These are phyloP conservation scores for Drosophila picticornis DNA, from an alignment of 2,888 invertebrate genomes.

Conservation along the genomic window DNA sequence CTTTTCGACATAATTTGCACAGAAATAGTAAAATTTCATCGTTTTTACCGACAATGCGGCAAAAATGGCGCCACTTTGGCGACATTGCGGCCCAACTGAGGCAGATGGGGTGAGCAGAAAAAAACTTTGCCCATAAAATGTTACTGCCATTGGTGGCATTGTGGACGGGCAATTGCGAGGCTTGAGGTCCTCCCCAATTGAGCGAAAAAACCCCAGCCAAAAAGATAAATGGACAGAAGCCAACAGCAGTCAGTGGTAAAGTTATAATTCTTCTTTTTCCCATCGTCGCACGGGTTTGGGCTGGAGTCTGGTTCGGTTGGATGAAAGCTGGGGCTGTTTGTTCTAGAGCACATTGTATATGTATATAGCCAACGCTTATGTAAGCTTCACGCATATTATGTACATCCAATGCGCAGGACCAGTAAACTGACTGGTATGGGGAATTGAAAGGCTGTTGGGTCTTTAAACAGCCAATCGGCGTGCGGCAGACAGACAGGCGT, in stretches of 20 bases:
- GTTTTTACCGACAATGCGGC: slow-evolving; percentile 75
- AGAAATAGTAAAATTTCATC: slow-evolving; percentile 21
- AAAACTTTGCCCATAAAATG: slow-evolving; percentile 82
- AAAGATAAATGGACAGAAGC: slow-evolving; percentile 82
- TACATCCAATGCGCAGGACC: slow-evolving; percentile 71
- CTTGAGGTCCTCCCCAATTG: slow-evolving; percentile 32
- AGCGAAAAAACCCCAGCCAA: slow-evolving; percentile 52
- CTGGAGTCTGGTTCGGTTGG: slow-evolving; percentile 62
- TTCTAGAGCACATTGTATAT: background rate
- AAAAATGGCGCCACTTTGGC: slow-evolving; percentile 84
- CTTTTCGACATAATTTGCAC: slow-evolving; percentile 3
- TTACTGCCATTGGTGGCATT: slow-evolving; percentile 80
- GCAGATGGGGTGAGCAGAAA: slow-evolving; percentile 6
- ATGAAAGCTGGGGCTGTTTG: slow-evolving; percentile 30
- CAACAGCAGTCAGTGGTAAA: slow-evolving; percentile 71
- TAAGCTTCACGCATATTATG: slow-evolving; percentile 53
- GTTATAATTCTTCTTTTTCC: slow-evolving; percentile 61
- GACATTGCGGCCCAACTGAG: slow-evolving; percentile 44
- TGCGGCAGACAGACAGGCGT: slow-evolving; percentile 19
- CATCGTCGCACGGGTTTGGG: slow-evolving; percentile 31
- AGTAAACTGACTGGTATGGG: slow-evolving; percentile 24
- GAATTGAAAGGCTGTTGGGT: slow-evolving; percentile 31
- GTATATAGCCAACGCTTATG: slow-evolving; percentile 49
- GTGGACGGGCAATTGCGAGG: slow-evolving; percentile 43
- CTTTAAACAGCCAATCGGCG: slow-evolving; percentile 69